Evolutionary conservation across 2,797 vertebrate species (phyloP).

Genomic region (Paedocypris micromegethes): DNA sequence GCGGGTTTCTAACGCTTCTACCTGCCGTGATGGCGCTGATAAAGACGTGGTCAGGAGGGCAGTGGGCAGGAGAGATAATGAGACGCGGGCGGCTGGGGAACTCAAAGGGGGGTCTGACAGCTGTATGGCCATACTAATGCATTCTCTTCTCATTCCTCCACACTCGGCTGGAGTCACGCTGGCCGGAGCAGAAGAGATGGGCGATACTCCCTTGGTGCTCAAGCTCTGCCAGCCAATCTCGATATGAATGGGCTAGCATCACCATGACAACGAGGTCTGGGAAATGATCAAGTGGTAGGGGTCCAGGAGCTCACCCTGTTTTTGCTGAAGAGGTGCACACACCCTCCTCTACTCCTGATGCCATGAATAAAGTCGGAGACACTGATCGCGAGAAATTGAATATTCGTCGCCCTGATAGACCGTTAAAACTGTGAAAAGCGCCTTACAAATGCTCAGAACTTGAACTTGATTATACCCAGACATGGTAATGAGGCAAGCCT

Average conservation of each 20-base stretch:
- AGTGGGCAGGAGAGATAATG: conserved; percentile 50
- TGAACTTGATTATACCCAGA: no score
- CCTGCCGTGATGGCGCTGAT: conserved; percentile 60
- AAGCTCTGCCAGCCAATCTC: conserved; percentile 47
- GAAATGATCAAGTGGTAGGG: conserved; percentile 55
- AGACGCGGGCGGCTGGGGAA: conserved; percentile 23
- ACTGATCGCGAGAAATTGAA: not conserved
- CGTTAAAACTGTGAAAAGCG: no score
- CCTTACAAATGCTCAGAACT: no score
- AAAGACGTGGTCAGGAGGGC: conserved; percentile 49
- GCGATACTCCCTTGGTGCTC: conserved; percentile 64
- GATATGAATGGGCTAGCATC: conserved; percentile 56
- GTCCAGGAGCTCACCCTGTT: conserved; percentile 63
- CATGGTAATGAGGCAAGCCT: no score
- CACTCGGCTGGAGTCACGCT: conserved; percentile 33
- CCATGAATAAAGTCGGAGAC: conserved; percentile 50
- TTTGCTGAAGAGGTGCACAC: conserved; percentile 54
- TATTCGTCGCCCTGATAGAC: conserved; percentile 11
- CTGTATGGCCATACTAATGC: conserved; percentile 31
- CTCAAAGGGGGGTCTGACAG: conserved; percentile 36
- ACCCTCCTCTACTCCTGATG: conserved; percentile 53
- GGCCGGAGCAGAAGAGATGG: conserved; percentile 25
- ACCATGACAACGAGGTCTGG: conserved; percentile 70
- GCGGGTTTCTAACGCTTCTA: conserved; percentile 25
- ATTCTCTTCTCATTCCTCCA: conserved; percentile 33